Conservation (phyloP, 1,140 invertebrate genomes). For the Dendroctonus valens region DNA sequence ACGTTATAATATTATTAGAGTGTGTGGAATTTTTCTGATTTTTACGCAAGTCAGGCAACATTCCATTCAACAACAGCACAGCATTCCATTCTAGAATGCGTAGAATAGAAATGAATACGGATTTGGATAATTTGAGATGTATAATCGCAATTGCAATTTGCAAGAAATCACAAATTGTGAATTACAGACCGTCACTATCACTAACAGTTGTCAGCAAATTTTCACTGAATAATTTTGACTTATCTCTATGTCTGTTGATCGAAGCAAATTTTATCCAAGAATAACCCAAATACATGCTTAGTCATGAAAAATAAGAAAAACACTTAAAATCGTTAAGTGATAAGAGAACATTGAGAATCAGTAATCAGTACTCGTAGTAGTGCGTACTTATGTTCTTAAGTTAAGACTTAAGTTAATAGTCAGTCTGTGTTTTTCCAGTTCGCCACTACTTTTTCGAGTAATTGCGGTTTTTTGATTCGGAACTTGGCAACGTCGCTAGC, state of each 20-base stretch:
- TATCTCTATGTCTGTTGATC: slow-evolving; percentile 7
- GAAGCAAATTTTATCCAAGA: slow-evolving; percentile 18
- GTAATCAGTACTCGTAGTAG: neutral
- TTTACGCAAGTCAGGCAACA: too few relatives aligned
- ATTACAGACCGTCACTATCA: too few relatives aligned
- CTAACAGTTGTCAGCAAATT: too few relatives aligned
- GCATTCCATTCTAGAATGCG: too few relatives aligned
- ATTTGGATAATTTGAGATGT: too few relatives aligned
- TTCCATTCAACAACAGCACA: too few relatives aligned
- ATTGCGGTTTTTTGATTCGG: neutral
- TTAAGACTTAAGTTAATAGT: slow-evolving; percentile 24
- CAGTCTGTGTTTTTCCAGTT: slow-evolving; percentile 10
- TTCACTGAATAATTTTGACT: neutral
- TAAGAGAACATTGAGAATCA: slow-evolving; percentile 6
- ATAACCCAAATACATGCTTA: slow-evolving; percentile 19
- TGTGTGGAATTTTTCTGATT: too few relatives aligned
- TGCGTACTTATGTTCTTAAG: neutral
- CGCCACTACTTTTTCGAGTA: slow-evolving; percentile 1
- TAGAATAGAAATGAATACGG: too few relatives aligned
- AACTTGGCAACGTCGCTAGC: slow-evolving; percentile 23
- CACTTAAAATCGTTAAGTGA: slow-evolving; percentile 8
- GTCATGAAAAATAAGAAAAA: slow-evolving; percentile 29
- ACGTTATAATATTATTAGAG: too few relatives aligned
- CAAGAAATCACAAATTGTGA: too few relatives aligned
- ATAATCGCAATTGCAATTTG: too few relatives aligned